These are phyloP conservation scores for Periplaneta americana DNA, from an alignment of 1,140 invertebrate species.

Conservation along the genomic window DNA sequence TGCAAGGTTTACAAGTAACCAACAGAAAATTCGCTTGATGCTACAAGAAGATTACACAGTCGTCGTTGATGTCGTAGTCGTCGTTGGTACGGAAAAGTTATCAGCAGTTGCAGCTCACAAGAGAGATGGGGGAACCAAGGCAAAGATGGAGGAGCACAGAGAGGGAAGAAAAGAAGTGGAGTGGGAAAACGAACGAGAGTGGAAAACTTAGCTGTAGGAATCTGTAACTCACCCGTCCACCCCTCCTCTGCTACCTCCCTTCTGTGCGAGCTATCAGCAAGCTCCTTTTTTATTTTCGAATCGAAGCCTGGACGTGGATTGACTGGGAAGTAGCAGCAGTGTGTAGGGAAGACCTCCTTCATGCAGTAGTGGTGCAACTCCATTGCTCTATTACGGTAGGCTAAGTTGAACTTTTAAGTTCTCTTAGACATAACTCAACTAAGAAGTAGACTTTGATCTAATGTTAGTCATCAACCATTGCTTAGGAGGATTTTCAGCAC, in stretches of 20 bases:
- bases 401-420: background rate
- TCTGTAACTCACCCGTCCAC: background rate
- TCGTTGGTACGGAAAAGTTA: background rate
- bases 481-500: too few species aligned
- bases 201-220: background rate
- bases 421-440: background rate
- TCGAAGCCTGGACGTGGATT: background rate
- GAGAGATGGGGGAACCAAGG: background rate
- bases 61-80: background rate
- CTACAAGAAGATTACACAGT: background rate
- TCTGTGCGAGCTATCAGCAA: background rate
- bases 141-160: background rate
- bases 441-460: too few species aligned
- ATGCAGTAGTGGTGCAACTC: background rate
- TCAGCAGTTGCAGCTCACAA: background rate
- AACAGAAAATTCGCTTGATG: background rate
- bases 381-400: too few species aligned
- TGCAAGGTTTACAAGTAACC: background rate
- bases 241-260: background rate
- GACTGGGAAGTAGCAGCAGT: background rate
- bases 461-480: too few species aligned
- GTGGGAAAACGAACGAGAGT: background rate
- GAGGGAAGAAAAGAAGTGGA: background rate
- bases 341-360: background rate
- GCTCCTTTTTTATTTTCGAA: background rate